A percentile compares a stretch with the other conserved stretches of the same genome.
Evolutionary conservation across 2,113 vertebrate species (phyloP).

Genomic region (Myiopsitta monachus): DNA sequence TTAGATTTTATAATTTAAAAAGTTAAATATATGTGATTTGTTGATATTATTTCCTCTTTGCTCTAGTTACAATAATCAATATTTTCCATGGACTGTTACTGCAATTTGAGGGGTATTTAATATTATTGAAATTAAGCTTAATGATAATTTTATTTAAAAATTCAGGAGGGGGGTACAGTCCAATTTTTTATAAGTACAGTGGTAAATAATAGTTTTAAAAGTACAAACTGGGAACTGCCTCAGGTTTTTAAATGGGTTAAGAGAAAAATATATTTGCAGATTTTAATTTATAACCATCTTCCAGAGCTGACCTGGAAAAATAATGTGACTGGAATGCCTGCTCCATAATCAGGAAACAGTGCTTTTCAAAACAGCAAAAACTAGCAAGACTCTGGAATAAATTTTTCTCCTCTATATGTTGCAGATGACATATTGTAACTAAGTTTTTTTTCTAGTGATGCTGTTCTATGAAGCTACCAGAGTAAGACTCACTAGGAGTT

Average conservation of each 20-base stretch:
- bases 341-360: neutral
- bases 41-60: neutral
- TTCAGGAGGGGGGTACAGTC: neutral
- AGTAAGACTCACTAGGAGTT: neutral
- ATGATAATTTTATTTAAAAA: neutral
- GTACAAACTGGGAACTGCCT: neutral
- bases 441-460: neutral
- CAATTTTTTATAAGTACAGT: neutral
- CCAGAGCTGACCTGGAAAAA: neutral
- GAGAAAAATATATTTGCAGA: neutral
- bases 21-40: neutral
- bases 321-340: neutral
- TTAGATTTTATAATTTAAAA: too few species aligned
- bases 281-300: neutral
- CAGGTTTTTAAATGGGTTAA: neutral
- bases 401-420: rapidly evolving
- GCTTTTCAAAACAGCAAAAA: neutral
- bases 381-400: neutral
- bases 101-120: neutral
- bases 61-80: neutral
- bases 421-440: neutral
- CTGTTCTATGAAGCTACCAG: neutral
- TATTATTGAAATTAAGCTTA: neutral
- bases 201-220: neutral
- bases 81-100: neutral